A percentile compares a stretch with the other conserved stretches of the same genome.
These are phyloP conservation scores for Sycophaga agraensis DNA, from an alignment of 1,140 invertebrate genomes.

Conservation along the genomic window DNA sequence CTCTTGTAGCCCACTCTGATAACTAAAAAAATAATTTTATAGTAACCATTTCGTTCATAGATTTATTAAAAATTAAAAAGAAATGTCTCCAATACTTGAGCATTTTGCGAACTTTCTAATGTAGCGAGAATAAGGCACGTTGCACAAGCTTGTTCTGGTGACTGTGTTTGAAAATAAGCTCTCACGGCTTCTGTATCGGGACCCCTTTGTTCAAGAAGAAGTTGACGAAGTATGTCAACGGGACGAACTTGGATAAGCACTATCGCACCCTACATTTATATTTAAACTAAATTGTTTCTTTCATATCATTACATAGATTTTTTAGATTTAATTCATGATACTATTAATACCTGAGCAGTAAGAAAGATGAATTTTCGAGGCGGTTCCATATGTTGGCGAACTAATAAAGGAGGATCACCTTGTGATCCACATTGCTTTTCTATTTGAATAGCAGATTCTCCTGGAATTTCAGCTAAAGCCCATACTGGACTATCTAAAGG, in stretches of 20 bases:
- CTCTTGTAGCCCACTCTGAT: constrained; percentile 84
- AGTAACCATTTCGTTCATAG: not conserved
- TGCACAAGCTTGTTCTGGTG: constrained; percentile 84
- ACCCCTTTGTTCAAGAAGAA: constrained; percentile 79
- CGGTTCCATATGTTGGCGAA: constrained; percentile 75
- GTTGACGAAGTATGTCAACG: constrained; percentile 79
- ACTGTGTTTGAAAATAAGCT: constrained; percentile 81
- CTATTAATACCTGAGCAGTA: constrained; percentile 69
- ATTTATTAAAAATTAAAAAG: not conserved
- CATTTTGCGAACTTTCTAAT: constrained; percentile 66
- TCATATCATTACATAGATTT: not conserved
- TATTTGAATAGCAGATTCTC: constrained; percentile 50
- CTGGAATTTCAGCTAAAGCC: constrained; percentile 71
- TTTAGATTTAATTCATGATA: not conserved
- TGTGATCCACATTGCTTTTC: constrained; percentile 48
- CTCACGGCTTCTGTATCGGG: constrained; percentile 83
- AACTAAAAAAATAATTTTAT: constrained; percentile 50
- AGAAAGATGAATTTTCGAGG: constrained; percentile 80
- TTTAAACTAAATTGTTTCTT: constrained; percentile 7
- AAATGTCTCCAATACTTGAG: constrained; percentile 58
- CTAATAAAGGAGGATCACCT: constrained; percentile 65
- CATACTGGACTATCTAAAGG: constrained; percentile 82
- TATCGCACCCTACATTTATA: constrained; percentile 69
- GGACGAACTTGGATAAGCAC: constrained; percentile 81
- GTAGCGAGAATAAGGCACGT: constrained; percentile 86